These are phyloP conservation scores for Nasonia oneida DNA, from an alignment of 2,888 invertebrate genomes.

Conservation along the genomic window DNA sequence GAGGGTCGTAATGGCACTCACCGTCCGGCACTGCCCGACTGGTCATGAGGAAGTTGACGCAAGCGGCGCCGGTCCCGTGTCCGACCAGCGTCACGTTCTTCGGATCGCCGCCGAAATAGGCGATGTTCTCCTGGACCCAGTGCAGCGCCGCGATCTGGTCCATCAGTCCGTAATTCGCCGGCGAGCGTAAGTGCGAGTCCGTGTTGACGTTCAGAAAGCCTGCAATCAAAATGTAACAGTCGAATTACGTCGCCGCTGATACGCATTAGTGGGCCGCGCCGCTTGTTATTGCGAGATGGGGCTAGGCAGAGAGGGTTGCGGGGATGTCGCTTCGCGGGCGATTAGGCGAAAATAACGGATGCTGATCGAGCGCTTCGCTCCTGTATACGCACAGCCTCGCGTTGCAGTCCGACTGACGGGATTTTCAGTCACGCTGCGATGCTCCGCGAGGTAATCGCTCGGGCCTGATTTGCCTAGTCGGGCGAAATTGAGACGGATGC, in stretches of 20 bases:
- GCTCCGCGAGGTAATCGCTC: not conserved
- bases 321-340: not conserved
- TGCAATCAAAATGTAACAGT: slow-evolving; percentile 78
- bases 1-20: slow-evolving; percentile 78
- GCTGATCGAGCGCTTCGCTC: not conserved
- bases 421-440: not conserved
- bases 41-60: slow-evolving; percentile 96
- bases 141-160: slow-evolving; percentile 97
- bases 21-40: slow-evolving; percentile 96
- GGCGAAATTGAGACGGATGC: not conserved
- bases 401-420: not conserved
- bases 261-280: not conserved
- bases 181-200: slow-evolving; percentile 91
- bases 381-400: not conserved
- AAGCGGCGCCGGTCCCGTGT: slow-evolving; percentile 97
- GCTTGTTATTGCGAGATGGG: not conserved
- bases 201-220: slow-evolving; percentile 94
- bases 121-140: slow-evolving; percentile 98
- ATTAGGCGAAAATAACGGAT: slow-evolving; percentile 19
- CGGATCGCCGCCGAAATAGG: slow-evolving; percentile 96
- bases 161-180: slow-evolving; percentile 98
- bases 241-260: not conserved
- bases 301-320: not conserved
- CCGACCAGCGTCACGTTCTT: slow-evolving; percentile 96
- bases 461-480: not conserved